Base-by-base conservation (phyloP, 2,113 vertebrate genomes). In the Equus quagga region DNA sequence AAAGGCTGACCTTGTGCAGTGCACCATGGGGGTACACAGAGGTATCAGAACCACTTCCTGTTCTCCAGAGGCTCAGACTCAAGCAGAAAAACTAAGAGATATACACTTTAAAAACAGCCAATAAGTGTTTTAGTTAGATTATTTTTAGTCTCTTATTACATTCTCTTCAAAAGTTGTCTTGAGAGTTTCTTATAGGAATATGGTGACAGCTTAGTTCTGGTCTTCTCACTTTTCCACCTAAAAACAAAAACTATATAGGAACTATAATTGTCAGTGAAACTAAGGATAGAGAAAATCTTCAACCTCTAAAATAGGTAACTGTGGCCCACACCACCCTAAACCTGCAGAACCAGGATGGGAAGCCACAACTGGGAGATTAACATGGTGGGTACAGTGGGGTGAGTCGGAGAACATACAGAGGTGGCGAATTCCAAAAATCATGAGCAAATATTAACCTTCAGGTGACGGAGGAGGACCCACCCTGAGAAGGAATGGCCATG, bases 171-270 rank as follows among this genome's bases (percentile, higher is more conserved):
- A 94, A 82, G 67, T 3, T 56, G 33, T 64, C 56, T 72, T 44
- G 76, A n/a, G 54, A 81, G 67, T 94, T 94, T 89, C 75, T 89
- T 72, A 82, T 24, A 54, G 19, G 54, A 51, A 89, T 33, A 94
- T 73, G 56, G 33, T 82, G 76, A 89, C 56, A 73, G 64, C 78
- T 14, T 72, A 94, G 17, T 88, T 94, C 64, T 8, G 62, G 33
- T 80, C 33, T 23, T 73, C 31, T 82, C 6, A 54, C 26, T 89
- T 82, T 64, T 90, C 5, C 28, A 31, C 62, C 49, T 67, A 33
- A 26, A 28, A 56, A 90, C 36, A 54, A 73, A 81, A 85, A 7
- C n/a, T 24, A 49, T 26, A 51, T 36, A 44, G 51, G 26, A 78
- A 72, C 54, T 41, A 26, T 44, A 64, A 78, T 51, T 65, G 26